Evolutionary conservation across 2,888 invertebrate species (phyloP).

Genomic region (Tenthredo notha): DNA sequence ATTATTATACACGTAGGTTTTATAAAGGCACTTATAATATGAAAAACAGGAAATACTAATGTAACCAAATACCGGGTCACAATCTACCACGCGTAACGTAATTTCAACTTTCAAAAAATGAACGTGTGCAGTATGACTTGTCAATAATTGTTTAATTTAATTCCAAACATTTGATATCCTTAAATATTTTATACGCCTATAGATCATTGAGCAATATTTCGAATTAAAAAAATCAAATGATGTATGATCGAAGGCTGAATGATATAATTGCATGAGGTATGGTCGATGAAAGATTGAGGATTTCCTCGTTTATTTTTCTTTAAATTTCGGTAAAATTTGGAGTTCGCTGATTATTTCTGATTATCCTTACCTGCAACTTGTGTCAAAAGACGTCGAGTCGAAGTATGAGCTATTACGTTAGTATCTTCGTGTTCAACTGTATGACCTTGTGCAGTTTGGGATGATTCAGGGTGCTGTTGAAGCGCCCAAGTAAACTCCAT

Average conservation of each 20-base stretch:
- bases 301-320: too few species aligned
- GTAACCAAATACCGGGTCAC: not conserved
- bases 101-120: constrained; percentile 15
- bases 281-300: too few species aligned
- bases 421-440: constrained; percentile 61
- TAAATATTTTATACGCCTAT: not conserved
- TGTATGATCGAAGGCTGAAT: not conserved
- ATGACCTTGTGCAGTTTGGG: constrained; percentile 63
- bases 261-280: not conserved
- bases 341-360: not conserved
- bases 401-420: constrained; percentile 63
- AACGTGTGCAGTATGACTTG: not conserved
- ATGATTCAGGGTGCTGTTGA: constrained; percentile 66
- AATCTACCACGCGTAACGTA: not conserved
- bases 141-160: not conserved
- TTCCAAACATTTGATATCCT: not conserved
- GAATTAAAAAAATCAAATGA: not conserved
- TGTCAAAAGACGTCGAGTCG: constrained; percentile 66
- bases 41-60: constrained; percentile 24
- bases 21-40: not conserved
- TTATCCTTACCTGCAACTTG: constrained; percentile 66
- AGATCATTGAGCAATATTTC: not conserved
- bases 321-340: not conserved
- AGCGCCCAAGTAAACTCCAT: constrained; percentile 72
- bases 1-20: not conserved